Conservation (phyloP, 2,113 vertebrate genomes). For the Hipposideros armiger region DNA sequence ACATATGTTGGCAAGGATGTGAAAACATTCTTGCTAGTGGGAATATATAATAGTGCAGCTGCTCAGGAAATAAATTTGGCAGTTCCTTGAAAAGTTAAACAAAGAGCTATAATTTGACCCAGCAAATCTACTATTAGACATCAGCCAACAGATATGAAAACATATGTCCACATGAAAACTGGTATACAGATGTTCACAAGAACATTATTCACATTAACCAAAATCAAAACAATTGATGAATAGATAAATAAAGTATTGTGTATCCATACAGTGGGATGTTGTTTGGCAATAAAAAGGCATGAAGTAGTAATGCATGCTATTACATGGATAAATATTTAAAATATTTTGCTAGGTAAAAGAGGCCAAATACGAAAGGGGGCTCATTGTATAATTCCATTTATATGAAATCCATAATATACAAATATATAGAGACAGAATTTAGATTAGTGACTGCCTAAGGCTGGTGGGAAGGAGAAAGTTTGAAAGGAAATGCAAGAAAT, state of each 20-base stretch:
- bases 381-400: background rate
- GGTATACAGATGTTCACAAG: background rate
- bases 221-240: background rate
- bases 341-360: background rate
- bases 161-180: background rate
- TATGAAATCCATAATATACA: background rate
- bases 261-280: background rate
- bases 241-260: background rate
- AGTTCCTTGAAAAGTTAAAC: constrained; percentile 1
- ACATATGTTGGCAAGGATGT: background rate
- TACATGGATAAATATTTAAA: background rate
- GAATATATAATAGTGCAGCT: background rate
- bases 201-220: background rate
- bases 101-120: background rate
- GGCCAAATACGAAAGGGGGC: background rate
- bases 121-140: background rate
- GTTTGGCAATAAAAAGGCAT: background rate
- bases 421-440: background rate
- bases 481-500: background rate
- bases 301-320: background rate
- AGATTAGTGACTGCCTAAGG: background rate
- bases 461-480: background rate
- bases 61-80: background rate
- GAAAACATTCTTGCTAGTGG: background rate
- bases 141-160: background rate